Evolutionary conservation across 2,888 invertebrate species (phyloP).

Genomic region (Ellobium chinense): DNA sequence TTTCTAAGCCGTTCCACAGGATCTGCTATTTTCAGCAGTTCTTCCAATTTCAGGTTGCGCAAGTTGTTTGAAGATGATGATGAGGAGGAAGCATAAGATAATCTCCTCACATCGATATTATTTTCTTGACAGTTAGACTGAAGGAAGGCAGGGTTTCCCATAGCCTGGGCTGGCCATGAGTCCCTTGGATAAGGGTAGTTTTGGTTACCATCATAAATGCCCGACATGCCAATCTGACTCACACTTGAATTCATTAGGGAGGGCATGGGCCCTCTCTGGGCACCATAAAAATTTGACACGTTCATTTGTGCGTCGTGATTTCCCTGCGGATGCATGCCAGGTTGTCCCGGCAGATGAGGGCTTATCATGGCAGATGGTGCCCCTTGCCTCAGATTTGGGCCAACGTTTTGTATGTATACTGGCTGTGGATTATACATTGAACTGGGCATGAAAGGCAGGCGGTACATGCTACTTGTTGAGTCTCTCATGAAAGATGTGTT

Average conservation of each 20-base stretch:
- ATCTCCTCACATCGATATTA: too few relatives aligned
- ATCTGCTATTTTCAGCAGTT: not conserved
- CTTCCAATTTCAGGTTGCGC: not conserved
- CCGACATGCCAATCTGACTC: not conserved
- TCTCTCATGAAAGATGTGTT: too few relatives aligned
- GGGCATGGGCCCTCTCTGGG: not conserved
- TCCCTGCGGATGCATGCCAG: not conserved
- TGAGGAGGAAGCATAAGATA: not conserved
- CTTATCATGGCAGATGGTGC: too few relatives aligned
- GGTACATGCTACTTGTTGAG: too few relatives aligned
- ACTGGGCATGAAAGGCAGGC: too few relatives aligned
- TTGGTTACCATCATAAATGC: not conserved
- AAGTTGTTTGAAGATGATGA: not conserved
- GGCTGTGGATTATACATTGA: too few relatives aligned
- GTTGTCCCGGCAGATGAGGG: not conserved
- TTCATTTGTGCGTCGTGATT: conserved; percentile 15
- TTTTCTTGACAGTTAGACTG: too few relatives aligned
- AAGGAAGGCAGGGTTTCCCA: too few relatives aligned
- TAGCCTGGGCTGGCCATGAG: too few relatives aligned
- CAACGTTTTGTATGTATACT: too few relatives aligned
- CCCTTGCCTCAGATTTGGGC: too few relatives aligned
- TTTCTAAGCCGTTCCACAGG: not conserved
- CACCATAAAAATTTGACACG: not conserved
- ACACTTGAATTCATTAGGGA: not conserved
- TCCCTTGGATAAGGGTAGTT: not conserved